These are phyloP conservation scores for Contarinia nasturtii DNA, from an alignment of 1,140 invertebrate genomes.

Conservation along the genomic window DNA sequence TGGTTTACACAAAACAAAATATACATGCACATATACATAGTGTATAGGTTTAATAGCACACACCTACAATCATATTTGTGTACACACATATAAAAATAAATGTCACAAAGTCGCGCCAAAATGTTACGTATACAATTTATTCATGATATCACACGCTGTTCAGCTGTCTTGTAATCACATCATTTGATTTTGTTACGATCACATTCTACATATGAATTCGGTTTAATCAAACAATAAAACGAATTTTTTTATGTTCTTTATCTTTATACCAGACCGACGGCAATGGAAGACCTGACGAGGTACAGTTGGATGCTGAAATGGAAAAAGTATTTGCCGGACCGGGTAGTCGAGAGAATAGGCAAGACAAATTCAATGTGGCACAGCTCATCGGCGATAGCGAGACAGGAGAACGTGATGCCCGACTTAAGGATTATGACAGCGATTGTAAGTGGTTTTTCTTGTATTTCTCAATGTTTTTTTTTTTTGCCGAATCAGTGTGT, in stretches of 20 bases:
- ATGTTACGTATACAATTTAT: too few relatives aligned
- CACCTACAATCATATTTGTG: too few relatives aligned
- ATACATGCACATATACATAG: too few relatives aligned
- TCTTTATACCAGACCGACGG: background rate
- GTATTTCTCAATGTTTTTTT: background rate
- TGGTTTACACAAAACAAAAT: too few relatives aligned
- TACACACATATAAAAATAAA: too few relatives aligned
- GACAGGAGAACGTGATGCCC: conserved; percentile 23
- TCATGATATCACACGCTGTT: too few relatives aligned
- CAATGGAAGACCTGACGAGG: conserved; percentile 30
- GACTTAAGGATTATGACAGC: conserved; percentile 29
- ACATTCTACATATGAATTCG: too few relatives aligned
- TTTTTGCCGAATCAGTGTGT: background rate
- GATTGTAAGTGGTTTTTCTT: conserved; percentile 24
- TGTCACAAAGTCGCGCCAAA: too few relatives aligned
- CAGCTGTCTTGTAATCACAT: too few relatives aligned
- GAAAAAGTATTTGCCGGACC: conserved; percentile 47
- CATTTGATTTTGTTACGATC: too few relatives aligned
- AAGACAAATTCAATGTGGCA: conserved; percentile 41
- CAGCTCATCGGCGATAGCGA: conserved; percentile 27
- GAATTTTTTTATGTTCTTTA: background rate
- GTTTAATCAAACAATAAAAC: too few relatives aligned
- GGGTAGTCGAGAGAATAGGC: conserved; percentile 7
- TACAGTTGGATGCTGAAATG: conserved; percentile 56
- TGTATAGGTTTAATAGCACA: too few relatives aligned